Conservation (phyloP, 2,888 invertebrate genomes). For the Volucella bombylans region DNA sequence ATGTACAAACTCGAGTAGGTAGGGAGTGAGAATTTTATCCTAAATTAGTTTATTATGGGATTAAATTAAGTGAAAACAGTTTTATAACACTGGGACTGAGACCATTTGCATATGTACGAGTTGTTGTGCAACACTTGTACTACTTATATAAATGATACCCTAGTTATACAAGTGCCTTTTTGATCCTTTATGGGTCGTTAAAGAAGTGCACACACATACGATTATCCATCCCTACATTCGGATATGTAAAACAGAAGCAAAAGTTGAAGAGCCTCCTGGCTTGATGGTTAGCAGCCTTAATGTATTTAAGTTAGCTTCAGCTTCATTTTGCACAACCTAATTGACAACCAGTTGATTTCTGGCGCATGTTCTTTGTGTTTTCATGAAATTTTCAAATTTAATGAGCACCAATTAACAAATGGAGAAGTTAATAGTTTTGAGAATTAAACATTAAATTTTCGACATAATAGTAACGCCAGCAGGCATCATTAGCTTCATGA, state of each 20-base stretch:
- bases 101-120: slow-evolving; percentile 35
- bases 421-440: slow-evolving; percentile 30
- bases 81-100: slow-evolving; percentile 63
- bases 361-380: not conserved
- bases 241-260: not conserved
- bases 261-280: slow-evolving; percentile 18
- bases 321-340: slow-evolving; percentile 38
- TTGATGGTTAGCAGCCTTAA: slow-evolving; percentile 26
- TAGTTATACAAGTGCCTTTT: slow-evolving; percentile 41
- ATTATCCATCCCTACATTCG: too few relatives aligned
- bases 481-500: not conserved
- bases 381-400: slow-evolving; percentile 44
- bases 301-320: slow-evolving; percentile 38
- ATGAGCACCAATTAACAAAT: slow-evolving; percentile 41
- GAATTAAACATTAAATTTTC: slow-evolving; percentile 17
- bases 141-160: not conserved
- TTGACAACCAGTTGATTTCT: slow-evolving; percentile 69
- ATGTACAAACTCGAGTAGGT: too few relatives aligned
- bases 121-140: not conserved
- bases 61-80: slow-evolving; percentile 72
- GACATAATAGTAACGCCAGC: not conserved
- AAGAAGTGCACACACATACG: slow-evolving; percentile 34
- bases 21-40: slow-evolving; percentile 43
- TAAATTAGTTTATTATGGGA: slow-evolving; percentile 71
- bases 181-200: slow-evolving; percentile 66